A percentile compares a stretch with the other conserved stretches of the same genome.
phyloP scores from a whole-genome alignment of 2,888 invertebrate genomes.

The Pycnomerus fuliginosus region DNA sequence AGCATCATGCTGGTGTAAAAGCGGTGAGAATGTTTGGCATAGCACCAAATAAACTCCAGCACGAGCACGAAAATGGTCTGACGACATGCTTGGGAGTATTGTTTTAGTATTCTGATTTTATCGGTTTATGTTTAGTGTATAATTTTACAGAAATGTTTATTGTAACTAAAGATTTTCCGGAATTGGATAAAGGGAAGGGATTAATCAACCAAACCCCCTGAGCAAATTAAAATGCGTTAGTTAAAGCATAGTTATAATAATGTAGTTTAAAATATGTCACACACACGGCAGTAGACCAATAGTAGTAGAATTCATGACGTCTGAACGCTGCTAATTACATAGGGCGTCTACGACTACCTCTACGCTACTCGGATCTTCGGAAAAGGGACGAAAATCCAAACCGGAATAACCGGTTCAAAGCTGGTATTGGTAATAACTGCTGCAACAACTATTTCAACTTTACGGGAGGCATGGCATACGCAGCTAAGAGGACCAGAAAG shows the following conservation, averaged over 20 bases:
- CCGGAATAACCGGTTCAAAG: conserved; percentile 17
- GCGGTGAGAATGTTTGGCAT: conserved; percentile 17
- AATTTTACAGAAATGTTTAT: conserved; percentile 47
- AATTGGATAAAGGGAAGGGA: conserved; percentile 4
- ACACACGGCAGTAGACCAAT: conserved; percentile 51
- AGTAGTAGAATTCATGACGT: too few relatives aligned
- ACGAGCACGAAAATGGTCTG: conserved; percentile 26
- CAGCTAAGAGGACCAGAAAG: conserved; percentile 35
- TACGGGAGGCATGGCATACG: conserved; percentile 42
- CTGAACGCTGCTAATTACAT: conserved; percentile 31
- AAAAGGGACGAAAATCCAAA: conserved; percentile 15
- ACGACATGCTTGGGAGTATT: conserved; percentile 39
- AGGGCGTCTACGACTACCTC: conserved; percentile 22
- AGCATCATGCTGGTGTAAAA: conserved; percentile 28
- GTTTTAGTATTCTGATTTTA: conserved; percentile 47
- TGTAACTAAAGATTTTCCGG: conserved; percentile 38
- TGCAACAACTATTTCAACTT: conserved; percentile 46
- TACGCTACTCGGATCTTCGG: conserved; percentile 21
- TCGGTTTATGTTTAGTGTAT: conserved; percentile 47
- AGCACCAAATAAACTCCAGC: conserved; percentile 10
- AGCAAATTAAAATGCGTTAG: conserved; percentile 11
- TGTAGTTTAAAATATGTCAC: conserved; percentile 45
- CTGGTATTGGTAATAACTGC: conserved; percentile 28
- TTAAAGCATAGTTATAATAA: conserved; percentile 35
- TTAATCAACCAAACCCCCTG: conserved; percentile 5